Evolutionary conservation across 2,113 vertebrate genomes (phyloP), one percentile per base, ranked within the genome.

Genomic region (Catharus minimus): DNA sequence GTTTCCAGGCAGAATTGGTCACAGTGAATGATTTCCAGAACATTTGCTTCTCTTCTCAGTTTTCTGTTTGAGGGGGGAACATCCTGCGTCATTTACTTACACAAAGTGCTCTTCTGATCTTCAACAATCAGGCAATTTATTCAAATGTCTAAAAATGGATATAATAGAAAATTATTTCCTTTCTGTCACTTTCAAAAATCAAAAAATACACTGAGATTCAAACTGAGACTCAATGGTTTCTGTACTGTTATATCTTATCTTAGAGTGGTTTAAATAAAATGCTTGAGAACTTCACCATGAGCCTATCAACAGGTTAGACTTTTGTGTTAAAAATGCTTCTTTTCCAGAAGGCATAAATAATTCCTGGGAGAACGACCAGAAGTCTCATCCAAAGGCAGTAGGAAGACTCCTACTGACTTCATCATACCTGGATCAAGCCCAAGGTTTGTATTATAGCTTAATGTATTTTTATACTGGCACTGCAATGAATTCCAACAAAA

Each of bases 341-440:
- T 69, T 77, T 90, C 38, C 58, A 88, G 74, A 90, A 94, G 64
- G 61, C 61, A 71, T 74, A 88, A 94, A 92, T 85, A 94, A 95
- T 89, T 73, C 62, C 65, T 62, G 71, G 67, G 67, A 79, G 62
- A 92, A 79, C 0, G 0, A 88, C 46, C n/a, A 1, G 27, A 79
- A 66, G 26, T 22, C 74, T 91, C 71, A 90, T 84, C 69, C 72
- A 80, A 80, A 92, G 52, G 57, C 64, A 60, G 87, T 39, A 89
- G 74, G 89, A 94, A 93, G 82, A 88, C 73, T 93, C 77, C 81
- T 47, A 87, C 74, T 77, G 64, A 62, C 74, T 77, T 87, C 71
- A 77, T 32, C 78, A 73, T 47, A 61, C 39, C 77, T 92, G 95
- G 93, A 94, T 69, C 9, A 47, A 89, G 39, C 67, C 74, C 89